phyloP scores from a whole-genome alignment of 2,888 invertebrate genomes.

The Pogonocherus hispidulus region DNA sequence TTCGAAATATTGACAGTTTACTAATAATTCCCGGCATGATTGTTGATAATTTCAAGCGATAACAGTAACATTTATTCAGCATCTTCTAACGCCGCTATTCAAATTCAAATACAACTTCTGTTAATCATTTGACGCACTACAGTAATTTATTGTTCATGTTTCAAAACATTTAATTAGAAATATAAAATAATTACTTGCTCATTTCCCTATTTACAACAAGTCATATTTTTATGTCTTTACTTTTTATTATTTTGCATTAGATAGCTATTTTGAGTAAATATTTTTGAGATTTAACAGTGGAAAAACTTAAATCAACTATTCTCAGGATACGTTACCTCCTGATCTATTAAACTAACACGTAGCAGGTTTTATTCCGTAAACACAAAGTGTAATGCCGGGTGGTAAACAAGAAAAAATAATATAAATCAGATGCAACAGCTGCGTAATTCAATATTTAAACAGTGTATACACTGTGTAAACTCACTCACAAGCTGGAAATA shows the following conservation, averaged over 20 bases:
- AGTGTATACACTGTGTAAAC: neutral
- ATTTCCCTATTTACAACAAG: neutral
- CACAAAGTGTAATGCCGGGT: neutral
- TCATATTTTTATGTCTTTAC: neutral
- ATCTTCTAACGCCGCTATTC: no score
- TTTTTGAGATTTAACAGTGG: neutral
- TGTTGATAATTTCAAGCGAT: no score
- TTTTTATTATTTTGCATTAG: neutral
- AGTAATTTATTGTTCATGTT: no score
- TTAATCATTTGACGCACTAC: no score
- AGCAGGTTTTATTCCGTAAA: neutral
- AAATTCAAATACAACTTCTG: no score
- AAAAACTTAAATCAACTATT: neutral
- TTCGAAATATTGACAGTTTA: no score
- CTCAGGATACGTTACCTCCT: neutral
- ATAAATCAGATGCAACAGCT: neutral
- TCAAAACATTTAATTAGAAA: no score
- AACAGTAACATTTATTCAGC: no score
- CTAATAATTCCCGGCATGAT: no score
- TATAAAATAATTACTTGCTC: neutral
- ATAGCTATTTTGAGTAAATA: neutral
- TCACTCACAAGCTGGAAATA: neutral
- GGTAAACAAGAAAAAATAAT: neutral
- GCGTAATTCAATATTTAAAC: no score
- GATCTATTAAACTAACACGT: neutral